These are phyloP conservation scores for Sternotherus odoratus DNA, from an alignment of 2,797 vertebrate species.

Conservation along the genomic window DNA sequence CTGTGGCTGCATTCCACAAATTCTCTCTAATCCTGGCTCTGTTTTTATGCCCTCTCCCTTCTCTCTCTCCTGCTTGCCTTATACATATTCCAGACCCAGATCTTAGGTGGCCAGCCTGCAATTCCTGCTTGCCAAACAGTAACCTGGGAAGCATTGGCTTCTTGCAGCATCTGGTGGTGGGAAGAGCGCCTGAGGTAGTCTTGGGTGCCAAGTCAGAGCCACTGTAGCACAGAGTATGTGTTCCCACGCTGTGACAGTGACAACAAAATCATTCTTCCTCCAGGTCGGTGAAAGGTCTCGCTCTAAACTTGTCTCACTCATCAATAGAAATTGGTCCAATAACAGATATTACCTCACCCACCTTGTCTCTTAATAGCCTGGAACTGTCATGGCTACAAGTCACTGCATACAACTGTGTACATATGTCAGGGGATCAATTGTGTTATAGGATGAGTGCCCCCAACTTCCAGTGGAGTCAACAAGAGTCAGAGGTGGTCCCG, in stretches of 20 bases:
- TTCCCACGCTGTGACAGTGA: not conserved
- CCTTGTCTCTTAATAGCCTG: not conserved
- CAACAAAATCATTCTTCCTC: not conserved
- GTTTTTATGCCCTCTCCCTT: not conserved
- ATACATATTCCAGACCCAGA: constrained; percentile 56
- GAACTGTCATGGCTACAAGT: not conserved
- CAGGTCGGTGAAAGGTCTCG: not conserved
- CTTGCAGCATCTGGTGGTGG: not conserved
- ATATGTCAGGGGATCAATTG: not conserved
- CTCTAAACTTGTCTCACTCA: not conserved
- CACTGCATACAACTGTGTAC: not conserved
- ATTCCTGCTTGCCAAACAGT: not conserved
- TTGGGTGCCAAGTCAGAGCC: not conserved
- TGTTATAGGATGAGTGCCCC: not conserved
- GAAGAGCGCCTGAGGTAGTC: not conserved
- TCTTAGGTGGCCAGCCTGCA: not conserved
- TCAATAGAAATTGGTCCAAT: not conserved
- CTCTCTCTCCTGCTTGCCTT: not conserved
- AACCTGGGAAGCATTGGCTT: not conserved
- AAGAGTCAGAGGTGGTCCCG: not conserved
- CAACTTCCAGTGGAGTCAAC: not conserved
- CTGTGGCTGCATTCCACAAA: constrained; percentile 43
- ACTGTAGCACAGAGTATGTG: not conserved
- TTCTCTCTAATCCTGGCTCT: not conserved
- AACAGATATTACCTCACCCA: not conserved